Evolutionary conservation across 2,888 invertebrate species (phyloP).

Genomic region (Apantesis nais): DNA sequence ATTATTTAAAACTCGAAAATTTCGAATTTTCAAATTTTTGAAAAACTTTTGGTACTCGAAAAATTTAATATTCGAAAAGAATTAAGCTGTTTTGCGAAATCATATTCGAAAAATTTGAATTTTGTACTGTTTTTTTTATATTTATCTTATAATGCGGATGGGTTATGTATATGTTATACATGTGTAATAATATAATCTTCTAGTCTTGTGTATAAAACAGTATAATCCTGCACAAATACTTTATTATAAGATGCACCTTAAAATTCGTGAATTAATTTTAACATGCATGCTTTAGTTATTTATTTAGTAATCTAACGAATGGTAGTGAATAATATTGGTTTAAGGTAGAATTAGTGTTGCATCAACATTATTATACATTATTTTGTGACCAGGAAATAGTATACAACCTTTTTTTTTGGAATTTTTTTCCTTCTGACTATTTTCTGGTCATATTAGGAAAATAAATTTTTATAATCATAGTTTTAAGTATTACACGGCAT

Average conservation of each 20-base stretch:
- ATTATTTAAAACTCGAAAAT: neutral
- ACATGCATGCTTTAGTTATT: constrained; percentile 29
- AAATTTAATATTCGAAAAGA: neutral
- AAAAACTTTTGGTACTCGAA: neutral
- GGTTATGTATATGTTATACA: neutral
- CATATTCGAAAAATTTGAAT: neutral
- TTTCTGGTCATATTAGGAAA: neutral
- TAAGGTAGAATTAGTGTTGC: constrained; percentile 45
- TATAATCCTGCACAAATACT: constrained; percentile 36
- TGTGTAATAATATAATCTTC: neutral
- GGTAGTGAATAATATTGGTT: constrained; percentile 16
- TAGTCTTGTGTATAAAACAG: neutral
- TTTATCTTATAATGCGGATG: too few species aligned
- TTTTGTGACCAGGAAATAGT: constrained; percentile 13
- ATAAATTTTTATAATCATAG: constrained; percentile 1
- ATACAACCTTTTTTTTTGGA: neutral
- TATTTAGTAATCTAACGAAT: constrained; percentile 14
- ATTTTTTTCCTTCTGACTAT: neutral
- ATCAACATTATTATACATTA: constrained; percentile 25
- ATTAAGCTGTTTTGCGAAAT: neutral
- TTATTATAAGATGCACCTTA: constrained; percentile 32
- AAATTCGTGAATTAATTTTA: constrained; percentile 13
- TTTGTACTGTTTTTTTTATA: neutral
- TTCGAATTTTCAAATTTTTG: constrained; percentile 1
- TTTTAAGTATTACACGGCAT: constrained; percentile 21